A percentile compares a stretch with the other conserved stretches of the same genome.
Conservation (phyloP, 2,113 vertebrate genomes). For the Mastomys coucha region DNA sequence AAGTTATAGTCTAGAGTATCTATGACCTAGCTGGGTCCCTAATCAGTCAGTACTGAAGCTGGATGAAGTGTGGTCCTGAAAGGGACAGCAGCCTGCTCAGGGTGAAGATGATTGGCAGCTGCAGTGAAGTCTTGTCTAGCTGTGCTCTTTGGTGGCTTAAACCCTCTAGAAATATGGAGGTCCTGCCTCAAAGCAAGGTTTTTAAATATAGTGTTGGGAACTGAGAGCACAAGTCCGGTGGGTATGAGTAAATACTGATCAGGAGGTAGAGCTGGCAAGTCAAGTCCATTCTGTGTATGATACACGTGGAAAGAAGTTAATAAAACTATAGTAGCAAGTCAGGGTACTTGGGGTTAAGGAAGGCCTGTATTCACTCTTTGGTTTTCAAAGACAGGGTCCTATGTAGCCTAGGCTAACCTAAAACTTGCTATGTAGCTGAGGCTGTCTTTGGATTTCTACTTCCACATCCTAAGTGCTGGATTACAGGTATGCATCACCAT, state of each 20-base stretch:
- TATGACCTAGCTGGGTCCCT: not conserved
- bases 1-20: not conserved
- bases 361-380: not conserved
- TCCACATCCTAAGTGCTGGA: not conserved
- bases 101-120: not conserved
- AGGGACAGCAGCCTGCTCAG: not conserved
- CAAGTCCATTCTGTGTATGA: not conserved
- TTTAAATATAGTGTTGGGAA: slow-evolving; percentile 13
- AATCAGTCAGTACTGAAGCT: not conserved
- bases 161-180: not conserved
- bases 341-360: not conserved
- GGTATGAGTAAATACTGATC: not conserved
- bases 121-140: not conserved
- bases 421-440: not conserved
- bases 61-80: not conserved
- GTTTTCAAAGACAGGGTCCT: not conserved
- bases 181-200: not conserved
- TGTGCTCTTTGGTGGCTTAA: not conserved
- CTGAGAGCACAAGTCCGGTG: not conserved
- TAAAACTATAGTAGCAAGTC: not conserved
- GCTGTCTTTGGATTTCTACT: not conserved
- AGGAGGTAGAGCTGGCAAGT: not conserved
- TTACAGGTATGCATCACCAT: not conserved
- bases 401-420: no score
- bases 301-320: not conserved